phyloP scores from a whole-genome alignment of 2,113 vertebrate species.

The Stercorarius parasiticus region DNA sequence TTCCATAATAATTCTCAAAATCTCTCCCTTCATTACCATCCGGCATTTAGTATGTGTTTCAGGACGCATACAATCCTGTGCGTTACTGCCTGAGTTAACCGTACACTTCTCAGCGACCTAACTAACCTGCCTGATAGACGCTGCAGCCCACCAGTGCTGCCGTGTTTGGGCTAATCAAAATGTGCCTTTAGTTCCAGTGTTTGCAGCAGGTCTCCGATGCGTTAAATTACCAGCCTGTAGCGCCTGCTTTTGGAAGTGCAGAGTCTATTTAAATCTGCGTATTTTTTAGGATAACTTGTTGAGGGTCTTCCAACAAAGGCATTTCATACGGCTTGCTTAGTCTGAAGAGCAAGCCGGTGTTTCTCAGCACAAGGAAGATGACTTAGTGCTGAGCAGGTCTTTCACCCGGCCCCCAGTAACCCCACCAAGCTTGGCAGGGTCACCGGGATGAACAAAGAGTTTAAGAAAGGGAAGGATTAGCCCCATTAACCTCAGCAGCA shows the following conservation, averaged over 20 bases:
- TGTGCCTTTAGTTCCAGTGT: neutral
- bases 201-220: neutral
- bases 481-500: neutral
- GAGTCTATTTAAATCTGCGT: neutral
- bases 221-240: neutral
- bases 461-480: neutral
- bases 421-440: neutral
- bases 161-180: neutral
- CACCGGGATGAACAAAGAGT: neutral
- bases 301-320: neutral
- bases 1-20: neutral
- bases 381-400: neutral
- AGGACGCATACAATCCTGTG: neutral
- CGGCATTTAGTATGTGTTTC: neutral
- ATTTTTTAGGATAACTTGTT: neutral
- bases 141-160: neutral
- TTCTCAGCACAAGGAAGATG: neutral
- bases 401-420: neutral
- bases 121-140: too few relatives aligned
- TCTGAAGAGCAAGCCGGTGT: neutral
- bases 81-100: neutral
- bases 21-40: neutral
- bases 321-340: neutral
- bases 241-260: neutral
- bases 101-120: neutral